A percentile compares a stretch with the other conserved stretches of the same genome.
Conservation (phyloP, 2,888 invertebrate species). For the Ophion ventricosus region DNA sequence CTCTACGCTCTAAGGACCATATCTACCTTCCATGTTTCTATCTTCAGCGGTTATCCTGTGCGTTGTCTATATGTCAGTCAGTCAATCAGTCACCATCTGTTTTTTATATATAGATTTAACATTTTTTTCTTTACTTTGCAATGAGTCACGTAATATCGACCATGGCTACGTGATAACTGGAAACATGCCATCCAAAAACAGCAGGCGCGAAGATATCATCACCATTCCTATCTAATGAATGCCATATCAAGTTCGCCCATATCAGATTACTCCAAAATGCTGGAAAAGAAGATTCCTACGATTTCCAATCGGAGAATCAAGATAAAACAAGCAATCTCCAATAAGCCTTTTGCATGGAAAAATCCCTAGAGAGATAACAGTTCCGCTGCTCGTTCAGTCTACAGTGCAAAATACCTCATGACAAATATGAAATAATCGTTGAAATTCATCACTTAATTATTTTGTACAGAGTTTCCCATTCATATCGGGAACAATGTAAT, state of each 20-base stretch:
- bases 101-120: no score
- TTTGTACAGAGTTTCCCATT: slow-evolving; percentile 9
- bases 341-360: background rate
- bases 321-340: background rate
- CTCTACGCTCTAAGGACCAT: no score
- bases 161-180: no score
- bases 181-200: no score
- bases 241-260: background rate
- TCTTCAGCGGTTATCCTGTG: no score
- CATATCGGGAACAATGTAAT: background rate
- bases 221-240: background rate
- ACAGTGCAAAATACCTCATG: background rate
- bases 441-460: slow-evolving; percentile 2
- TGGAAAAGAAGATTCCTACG: background rate
- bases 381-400: background rate
- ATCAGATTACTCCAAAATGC: background rate
- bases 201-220: no score
- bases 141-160: background rate
- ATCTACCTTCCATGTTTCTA: no score
- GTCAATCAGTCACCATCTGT: no score
- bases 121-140: background rate
- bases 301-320: background rate
- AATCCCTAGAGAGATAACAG: background rate
- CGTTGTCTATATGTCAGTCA: no score
- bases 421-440: background rate